Percentiles rank a stretch among this genome's conserved stretches.
Evolutionary conservation across 2,888 invertebrate genomes (phyloP).

Genomic region (Hirtodrosophila trivittata): DNA sequence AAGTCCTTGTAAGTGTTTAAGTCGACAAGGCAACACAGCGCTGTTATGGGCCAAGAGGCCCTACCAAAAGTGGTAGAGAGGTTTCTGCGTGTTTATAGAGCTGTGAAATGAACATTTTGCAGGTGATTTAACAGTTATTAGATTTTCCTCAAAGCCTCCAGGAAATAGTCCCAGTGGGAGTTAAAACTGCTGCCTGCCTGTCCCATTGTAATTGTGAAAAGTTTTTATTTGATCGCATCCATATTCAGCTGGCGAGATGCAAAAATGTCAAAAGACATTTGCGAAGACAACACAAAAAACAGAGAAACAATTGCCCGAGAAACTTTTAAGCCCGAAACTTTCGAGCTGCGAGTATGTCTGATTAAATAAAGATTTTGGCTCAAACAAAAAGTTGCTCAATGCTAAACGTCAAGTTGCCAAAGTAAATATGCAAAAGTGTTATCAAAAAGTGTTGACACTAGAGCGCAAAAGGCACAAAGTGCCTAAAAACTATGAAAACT

Average conservation of each 20-base stretch:
- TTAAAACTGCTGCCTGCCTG: constrained; percentile 13
- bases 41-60: constrained; percentile 7
- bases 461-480: constrained; percentile 25
- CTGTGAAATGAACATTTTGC: constrained; percentile 80
- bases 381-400: constrained; percentile 48
- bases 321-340: constrained; percentile 62
- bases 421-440: constrained; percentile 62
- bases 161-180: constrained; percentile 37
- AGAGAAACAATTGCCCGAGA: constrained; percentile 61
- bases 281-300: constrained; percentile 33
- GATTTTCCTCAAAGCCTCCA: constrained; percentile 44
- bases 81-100: constrained; percentile 70
- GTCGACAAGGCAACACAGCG: constrained; percentile 63
- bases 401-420: constrained; percentile 40
- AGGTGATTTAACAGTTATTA: constrained; percentile 80
- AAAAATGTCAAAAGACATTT: constrained; percentile 68
- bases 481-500: constrained; percentile 25
- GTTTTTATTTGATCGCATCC: constrained; percentile 77
- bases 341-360: constrained; percentile 66
- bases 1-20: constrained; percentile 81
- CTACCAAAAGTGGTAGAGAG: background rate
- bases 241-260: constrained; percentile 42
- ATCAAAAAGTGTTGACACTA: constrained; percentile 52
- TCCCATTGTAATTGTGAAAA: constrained; percentile 55
- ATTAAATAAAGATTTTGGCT: constrained; percentile 76